These are phyloP conservation scores for Bibio marci DNA, from an alignment of 2,888 invertebrate genomes.

Conservation along the genomic window DNA sequence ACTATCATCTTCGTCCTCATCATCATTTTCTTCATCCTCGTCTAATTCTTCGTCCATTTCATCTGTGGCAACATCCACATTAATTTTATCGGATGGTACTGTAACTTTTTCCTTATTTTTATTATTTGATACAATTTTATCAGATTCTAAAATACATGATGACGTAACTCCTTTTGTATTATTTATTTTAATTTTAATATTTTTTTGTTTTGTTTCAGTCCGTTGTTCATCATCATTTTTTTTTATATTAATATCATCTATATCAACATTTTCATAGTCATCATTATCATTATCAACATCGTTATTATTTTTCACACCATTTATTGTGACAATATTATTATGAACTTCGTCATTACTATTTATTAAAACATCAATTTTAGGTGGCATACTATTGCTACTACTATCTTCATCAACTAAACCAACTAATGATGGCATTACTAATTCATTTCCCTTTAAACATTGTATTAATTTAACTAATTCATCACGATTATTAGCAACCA, in stretches of 20 bases:
- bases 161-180: too few species aligned
- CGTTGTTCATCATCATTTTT: too few species aligned
- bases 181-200: background rate
- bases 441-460: constrained; percentile 53
- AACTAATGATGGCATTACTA: constrained; percentile 35
- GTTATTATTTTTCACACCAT: background rate
- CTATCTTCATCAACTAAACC: constrained; percentile 45
- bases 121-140: too few species aligned
- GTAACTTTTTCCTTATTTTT: too few species aligned
- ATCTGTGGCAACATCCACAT: background rate
- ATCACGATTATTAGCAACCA: constrained; percentile 73
- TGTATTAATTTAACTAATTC: constrained; percentile 65
- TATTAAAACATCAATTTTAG: constrained; percentile 6
- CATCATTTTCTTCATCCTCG: constrained; percentile 2
- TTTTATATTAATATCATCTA: too few species aligned
- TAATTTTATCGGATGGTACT: too few species aligned
- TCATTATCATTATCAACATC: background rate
- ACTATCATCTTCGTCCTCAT: constrained; percentile 5
- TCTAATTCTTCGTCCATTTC: constrained; percentile 2
- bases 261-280: background rate
- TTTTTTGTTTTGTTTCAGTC: background rate
- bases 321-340: background rate
- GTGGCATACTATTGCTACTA: constrained; percentile 32
- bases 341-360: background rate
- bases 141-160: too few species aligned